Evolutionary conservation across 2,888 invertebrate species (phyloP).

Genomic region (Resseliella maxima): DNA sequence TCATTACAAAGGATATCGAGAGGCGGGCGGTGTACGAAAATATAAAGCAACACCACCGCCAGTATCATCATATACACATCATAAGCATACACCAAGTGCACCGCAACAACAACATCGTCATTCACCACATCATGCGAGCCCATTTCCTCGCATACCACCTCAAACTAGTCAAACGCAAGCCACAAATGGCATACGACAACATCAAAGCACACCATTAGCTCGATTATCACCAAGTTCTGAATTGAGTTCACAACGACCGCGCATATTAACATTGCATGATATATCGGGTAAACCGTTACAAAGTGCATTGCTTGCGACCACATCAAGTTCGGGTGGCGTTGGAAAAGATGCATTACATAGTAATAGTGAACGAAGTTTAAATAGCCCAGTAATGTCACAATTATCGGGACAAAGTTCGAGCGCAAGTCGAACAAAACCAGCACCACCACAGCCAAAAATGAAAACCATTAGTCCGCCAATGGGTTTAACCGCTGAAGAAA

Average conservation of each 20-base stretch:
- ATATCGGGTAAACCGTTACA: conserved; percentile 93
- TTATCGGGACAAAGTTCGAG: conserved; percentile 87
- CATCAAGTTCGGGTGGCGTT: conserved; percentile 88
- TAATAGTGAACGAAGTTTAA: conserved; percentile 90
- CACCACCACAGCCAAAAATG: conserved; percentile 70
- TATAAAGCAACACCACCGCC: conserved; percentile 89
- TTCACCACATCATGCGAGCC: conserved; percentile 80
- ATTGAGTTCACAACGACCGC: conserved; percentile 88
- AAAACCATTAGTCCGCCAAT: conserved; percentile 74
- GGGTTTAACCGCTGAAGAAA: conserved; percentile 92
- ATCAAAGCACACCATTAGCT: conserved; percentile 91
- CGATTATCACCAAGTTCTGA: conserved; percentile 92
- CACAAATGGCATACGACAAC: conserved; percentile 76
- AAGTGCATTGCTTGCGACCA: conserved; percentile 88
- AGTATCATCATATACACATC: conserved; percentile 79
- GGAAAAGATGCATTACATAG: conserved; percentile 90
- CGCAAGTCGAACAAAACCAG: conserved; percentile 77
- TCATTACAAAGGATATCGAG: conserved; percentile 94
- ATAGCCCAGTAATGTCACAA: conserved; percentile 93
- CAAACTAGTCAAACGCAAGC: conserved; percentile 77
- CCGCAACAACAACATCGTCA: conserved; percentile 79
- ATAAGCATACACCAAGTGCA: conserved; percentile 77
- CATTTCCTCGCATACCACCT: conserved; percentile 79
- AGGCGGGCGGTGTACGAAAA: conserved; percentile 84
- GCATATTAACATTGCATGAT: conserved; percentile 92